A percentile compares a stretch with the other conserved stretches of the same genome.
These are phyloP conservation scores for Petroica traversi DNA, from an alignment of 2,113 vertebrate species.

Conservation along the genomic window DNA sequence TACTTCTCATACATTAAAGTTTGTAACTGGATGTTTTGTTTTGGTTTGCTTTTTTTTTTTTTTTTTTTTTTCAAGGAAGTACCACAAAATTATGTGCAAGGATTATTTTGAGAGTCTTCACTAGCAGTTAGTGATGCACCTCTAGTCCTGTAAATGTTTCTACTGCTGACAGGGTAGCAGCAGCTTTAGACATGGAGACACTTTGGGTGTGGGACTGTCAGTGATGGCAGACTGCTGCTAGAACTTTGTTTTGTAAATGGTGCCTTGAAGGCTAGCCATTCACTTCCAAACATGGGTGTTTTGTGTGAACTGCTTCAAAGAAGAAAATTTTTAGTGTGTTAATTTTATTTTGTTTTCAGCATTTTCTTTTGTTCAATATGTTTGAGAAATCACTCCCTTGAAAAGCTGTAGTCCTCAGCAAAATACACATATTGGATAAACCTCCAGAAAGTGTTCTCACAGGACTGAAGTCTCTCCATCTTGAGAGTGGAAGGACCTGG, in stretches of 20 bases:
- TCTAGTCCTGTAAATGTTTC: neutral
- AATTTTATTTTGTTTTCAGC: neutral
- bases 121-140: neutral
- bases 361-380: neutral
- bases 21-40: neutral
- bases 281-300: neutral
- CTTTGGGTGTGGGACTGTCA: neutral
- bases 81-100: neutral
- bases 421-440: neutral
- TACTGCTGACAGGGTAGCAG: neutral
- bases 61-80: neutral
- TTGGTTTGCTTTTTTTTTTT: neutral
- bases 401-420: neutral
- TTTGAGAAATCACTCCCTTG: neutral
- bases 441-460: neutral
- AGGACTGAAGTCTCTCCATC: neutral
- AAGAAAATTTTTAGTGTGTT: neutral
- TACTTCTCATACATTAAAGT: neutral
- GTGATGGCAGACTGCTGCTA: neutral
- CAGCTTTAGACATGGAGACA: neutral
- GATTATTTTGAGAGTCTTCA: neutral
- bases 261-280: neutral
- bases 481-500: neutral
- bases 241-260: neutral
- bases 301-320: neutral